Base-by-base conservation (phyloP, 1,140 invertebrate species). In the Neodiprion fabricii region DNA sequence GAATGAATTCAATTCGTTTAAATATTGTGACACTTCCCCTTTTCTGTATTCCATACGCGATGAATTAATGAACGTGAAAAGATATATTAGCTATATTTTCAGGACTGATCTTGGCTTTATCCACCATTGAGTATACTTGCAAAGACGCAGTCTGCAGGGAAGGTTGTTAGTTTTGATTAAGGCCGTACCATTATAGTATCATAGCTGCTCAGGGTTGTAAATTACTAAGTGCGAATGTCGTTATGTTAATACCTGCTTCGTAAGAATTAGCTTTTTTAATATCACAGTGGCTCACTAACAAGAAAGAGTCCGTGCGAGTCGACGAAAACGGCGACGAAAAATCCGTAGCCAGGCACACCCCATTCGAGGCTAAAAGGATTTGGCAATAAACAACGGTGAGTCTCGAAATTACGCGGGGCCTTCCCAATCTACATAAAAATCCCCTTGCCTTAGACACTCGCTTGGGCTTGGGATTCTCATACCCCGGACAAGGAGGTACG, bases 311-410 rank as follows among this genome's bases (percentile, higher is more conserved):
- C 28, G 9, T 61, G 53, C 53, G 53, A 61, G 28, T 40, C 53
- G 11, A 9, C 53, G n/a, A 61, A 61, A 14, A 61, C 53, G 53
- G 53, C n/a, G n/a, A 61, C 53, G 53, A 14, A 17, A 61, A 61
- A 4, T 14, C 53, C 53, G 53, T 61, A 61, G 53, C 11, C 11
- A 61, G n/a, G 11, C 67, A 61, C 74, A 69, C 77, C 70, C 77
- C 53, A 79, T 72, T 73, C 72, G 72, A 79, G 80, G 83, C 84
- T 88, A 88, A 88, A 87, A 87, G 87, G 87, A 86, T 87, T 87
- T 81, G 81, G 80, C 84, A 84, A 87, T 88, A 87, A 87, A 87
- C 83, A 84, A 84, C 82, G 81, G 74, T 81, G 81, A 84, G 76
- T 80, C 80, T 79, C 69, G 76, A 85, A 85, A 87, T 87, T 87